Evolutionary conservation across 1,140 invertebrate species (phyloP), one percentile per base, ranked within the genome.

Genomic region (Plectrocnemia conspersa): DNA sequence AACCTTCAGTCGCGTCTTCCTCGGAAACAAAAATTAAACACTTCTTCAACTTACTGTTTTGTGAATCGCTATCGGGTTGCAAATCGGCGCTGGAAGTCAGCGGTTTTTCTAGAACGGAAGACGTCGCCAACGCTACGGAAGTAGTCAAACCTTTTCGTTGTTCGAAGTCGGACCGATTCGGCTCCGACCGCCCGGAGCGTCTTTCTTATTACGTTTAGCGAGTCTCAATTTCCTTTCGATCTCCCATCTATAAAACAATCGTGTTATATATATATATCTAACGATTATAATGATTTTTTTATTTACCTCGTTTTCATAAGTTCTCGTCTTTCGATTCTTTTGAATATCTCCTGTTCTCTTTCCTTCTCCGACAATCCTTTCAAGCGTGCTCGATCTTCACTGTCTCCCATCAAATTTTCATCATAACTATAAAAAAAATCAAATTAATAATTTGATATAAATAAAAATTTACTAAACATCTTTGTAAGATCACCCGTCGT

Each of bases 401-500:
- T 93, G 75, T 98, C 95, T 1, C 94, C 93, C 85, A 98, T 97
- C 1, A 98, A 77, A 67, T 98, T 92, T 60, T 98, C 94, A 74
- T 97, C 95, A 65, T 92, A 96, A 0, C 91, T 75, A 52, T n/a
- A 63, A 56, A 24, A 47, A 44, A 35, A 52, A 44, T 45, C 42
- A 45, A 7, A n/a, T 42, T 42, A 32, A 3, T n/a, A 19, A 42
- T 42, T 36, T 42, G 40, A 18, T 15, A 42, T 18, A 21, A 42
- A 11, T 42, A 21, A 42, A 40, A 40, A 9, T n/a, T 40, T 6
- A 6, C n/a, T 42, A 23, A n/a, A n/a, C n/a, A n/a, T n/a, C n/a
- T n/a, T n/a, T n/a, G n/a, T 21, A 45, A 40, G 38, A 62, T 69
- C 54, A 74, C 67, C 79, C 79, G 63, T 80, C 79, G 63, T 80